Conservation (phyloP, 2,113 vertebrate species). For the Bungarus multicinctus region DNA sequence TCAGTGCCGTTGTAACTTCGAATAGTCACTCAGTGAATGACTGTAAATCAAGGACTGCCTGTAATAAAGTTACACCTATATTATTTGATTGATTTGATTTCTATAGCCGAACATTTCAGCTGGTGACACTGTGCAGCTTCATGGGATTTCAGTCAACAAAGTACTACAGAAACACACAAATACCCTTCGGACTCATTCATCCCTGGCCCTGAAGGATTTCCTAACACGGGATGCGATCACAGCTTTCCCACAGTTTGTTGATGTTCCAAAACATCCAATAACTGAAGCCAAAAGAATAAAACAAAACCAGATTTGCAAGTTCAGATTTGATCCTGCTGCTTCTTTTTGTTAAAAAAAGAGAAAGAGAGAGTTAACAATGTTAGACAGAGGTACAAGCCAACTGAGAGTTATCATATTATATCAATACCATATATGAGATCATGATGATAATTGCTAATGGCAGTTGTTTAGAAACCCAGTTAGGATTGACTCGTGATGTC, state of each 20-base stretch:
- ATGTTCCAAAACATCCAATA: not conserved
- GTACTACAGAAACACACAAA: not conserved
- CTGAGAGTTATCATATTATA: not conserved
- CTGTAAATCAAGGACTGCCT: too few relatives aligned
- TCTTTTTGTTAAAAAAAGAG: not conserved
- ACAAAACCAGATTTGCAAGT: not conserved
- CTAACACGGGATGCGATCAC: not conserved
- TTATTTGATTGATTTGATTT: not conserved
- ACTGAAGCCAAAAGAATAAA: not conserved
- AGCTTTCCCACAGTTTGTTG: not conserved
- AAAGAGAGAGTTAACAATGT: not conserved
- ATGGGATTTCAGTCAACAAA: not conserved
- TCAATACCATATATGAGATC: not conserved
- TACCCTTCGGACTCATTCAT: not conserved
- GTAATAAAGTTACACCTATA: not conserved
- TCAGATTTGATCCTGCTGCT: not conserved
- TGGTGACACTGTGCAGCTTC: not conserved
- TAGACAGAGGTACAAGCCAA: not conserved
- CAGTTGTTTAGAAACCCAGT: not conserved
- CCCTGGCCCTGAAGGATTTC: not conserved
- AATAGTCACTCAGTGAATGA: too few relatives aligned
- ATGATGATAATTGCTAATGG: not conserved
- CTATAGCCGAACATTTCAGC: not conserved
- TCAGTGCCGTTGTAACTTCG: too few relatives aligned
- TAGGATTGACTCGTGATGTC: not conserved